A percentile compares a stretch with the other conserved stretches of the same genome.
These are phyloP conservation scores for Pseudolaguvia tuberculata DNA, from an alignment of 2,113 vertebrate genomes.

Conservation along the genomic window DNA sequence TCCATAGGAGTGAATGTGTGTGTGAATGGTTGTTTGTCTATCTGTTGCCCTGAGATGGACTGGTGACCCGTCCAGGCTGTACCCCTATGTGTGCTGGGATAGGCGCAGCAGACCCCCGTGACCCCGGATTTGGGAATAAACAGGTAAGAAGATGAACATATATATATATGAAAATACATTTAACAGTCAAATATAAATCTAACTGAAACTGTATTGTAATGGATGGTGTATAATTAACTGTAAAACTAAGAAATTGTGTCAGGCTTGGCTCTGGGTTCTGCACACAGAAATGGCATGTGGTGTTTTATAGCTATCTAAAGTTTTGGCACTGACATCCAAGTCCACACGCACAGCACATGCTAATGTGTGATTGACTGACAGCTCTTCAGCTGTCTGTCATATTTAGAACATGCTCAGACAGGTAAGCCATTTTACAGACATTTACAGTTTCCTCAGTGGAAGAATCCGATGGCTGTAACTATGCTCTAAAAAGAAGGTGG, in stretches of 20 bases:
- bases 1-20: too few species aligned
- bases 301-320: conserved; percentile 13
- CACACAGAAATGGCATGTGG: neutral
- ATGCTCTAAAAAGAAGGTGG: neutral
- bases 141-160: too few species aligned
- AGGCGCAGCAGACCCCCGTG: too few species aligned
- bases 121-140: too few species aligned
- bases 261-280: neutral
- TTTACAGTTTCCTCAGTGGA: neutral
- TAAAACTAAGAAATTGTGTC: neutral
- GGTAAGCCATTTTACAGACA: conserved; percentile 14
- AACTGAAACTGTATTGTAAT: neutral
- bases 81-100: too few species aligned
- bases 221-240: neutral
- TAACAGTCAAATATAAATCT: too few species aligned
- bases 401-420: conserved; percentile 11
- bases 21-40: too few species aligned
- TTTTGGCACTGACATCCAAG: conserved; percentile 20
- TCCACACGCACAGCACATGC: neutral
- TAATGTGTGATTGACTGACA: conserved; percentile 17
- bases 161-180: too few species aligned
- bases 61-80: too few species aligned
- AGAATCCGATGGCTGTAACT: neutral
- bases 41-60: too few species aligned
- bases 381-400: conserved; percentile 19